Conservation (phyloP, 2,888 invertebrate genomes). For the Bruchidius siliquastri region DNA sequence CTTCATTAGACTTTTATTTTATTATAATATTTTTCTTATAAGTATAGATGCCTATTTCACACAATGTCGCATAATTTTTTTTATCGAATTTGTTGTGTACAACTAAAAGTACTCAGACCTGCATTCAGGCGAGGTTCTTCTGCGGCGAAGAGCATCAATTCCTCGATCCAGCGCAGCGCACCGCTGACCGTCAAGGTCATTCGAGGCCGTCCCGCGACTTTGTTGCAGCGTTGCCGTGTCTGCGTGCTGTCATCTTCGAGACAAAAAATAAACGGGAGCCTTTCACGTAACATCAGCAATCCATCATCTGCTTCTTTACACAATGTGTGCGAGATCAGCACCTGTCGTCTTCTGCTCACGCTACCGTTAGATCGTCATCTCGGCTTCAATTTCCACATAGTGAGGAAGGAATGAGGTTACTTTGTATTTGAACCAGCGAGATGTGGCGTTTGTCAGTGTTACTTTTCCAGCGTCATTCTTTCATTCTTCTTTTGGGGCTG, state of each 20-base stretch:
- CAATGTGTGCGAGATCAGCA: not conserved
- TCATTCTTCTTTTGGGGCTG: too few relatives aligned
- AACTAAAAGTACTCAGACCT: too few relatives aligned
- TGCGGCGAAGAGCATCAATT: not conserved
- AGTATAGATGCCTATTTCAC: too few relatives aligned
- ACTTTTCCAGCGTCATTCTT: not conserved
- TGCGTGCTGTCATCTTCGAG: not conserved
- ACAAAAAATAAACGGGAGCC: not conserved
- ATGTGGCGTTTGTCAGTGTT: not conserved
- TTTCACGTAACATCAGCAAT: not conserved
- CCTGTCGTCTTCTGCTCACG: not conserved
- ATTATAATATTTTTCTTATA: too few relatives aligned
- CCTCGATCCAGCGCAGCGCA: not conserved
- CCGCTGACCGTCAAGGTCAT: not conserved
- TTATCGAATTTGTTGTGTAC: too few relatives aligned
- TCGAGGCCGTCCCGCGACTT: not conserved
- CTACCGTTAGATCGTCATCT: not conserved
- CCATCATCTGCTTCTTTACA: not conserved
- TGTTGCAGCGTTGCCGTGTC: not conserved
- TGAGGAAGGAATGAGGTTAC: not conserved
- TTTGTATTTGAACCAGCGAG: not conserved
- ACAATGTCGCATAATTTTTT: too few relatives aligned
- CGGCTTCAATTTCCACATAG: not conserved
- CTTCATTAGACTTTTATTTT: too few relatives aligned
- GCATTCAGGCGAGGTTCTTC: too few relatives aligned